phyloP scores from a whole-genome alignment of 2,113 vertebrate species.

The Limanda limanda region DNA sequence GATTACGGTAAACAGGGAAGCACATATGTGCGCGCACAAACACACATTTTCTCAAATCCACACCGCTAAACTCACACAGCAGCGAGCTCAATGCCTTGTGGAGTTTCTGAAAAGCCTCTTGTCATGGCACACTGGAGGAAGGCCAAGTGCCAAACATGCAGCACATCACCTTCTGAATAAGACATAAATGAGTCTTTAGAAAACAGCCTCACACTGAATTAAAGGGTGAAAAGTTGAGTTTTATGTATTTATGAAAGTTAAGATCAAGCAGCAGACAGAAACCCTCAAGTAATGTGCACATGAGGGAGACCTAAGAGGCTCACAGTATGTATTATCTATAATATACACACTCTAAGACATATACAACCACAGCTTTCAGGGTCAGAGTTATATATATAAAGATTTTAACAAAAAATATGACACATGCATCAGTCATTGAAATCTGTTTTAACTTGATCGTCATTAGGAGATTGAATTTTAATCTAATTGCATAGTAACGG shows the following conservation, averaged over 20 bases:
- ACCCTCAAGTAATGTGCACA: too few species aligned
- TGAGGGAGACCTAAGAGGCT: too few species aligned
- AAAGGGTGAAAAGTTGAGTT: neutral
- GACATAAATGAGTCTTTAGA: conserved; percentile 1
- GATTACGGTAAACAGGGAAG: conserved; percentile 45
- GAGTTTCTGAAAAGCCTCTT: conserved; percentile 38
- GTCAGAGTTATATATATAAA: too few species aligned
- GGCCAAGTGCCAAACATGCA: conserved; percentile 9
- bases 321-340: too few species aligned
- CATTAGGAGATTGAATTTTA: too few species aligned
- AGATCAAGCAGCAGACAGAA: neutral
- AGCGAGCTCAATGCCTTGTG: neutral
- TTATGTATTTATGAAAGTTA: neutral
- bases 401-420: too few species aligned
- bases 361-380: too few species aligned
- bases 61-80: neutral
- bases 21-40: neutral
- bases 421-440: too few species aligned
- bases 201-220: neutral
- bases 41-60: neutral
- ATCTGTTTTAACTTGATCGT: too few species aligned
- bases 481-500: neutral
- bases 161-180: neutral
- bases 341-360: too few species aligned
- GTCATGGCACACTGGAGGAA: neutral